Percentiles rank a stretch among this genome's conserved stretches.
Evolutionary conservation across 2,888 invertebrate genomes (phyloP).

Genomic region (Cheilosia scutellata): DNA sequence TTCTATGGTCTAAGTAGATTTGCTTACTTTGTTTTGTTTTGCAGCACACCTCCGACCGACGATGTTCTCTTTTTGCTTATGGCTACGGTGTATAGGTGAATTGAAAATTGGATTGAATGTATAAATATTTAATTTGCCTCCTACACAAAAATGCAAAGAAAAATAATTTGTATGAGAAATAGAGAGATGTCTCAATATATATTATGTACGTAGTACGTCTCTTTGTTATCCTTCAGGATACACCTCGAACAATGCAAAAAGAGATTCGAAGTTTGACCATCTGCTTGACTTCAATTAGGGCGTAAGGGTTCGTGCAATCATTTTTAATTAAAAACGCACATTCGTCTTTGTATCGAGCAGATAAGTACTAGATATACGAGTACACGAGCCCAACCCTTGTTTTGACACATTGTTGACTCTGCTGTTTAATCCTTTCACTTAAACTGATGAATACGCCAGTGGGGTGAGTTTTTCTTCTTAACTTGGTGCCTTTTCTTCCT

Average conservation of each 20-base stretch:
- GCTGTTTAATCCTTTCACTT: slow-evolving; percentile 64
- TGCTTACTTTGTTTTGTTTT: slow-evolving; percentile 43
- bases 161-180: slow-evolving; percentile 67
- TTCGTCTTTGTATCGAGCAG: slow-evolving; percentile 51
- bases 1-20: slow-evolving; percentile 43
- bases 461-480: slow-evolving; percentile 41
- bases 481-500: slow-evolving; percentile 25
- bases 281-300: slow-evolving; percentile 64
- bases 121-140: slow-evolving; percentile 83
- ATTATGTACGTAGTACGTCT: slow-evolving; percentile 22
- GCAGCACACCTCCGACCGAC: neutral
- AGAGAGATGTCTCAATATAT: slow-evolving; percentile 57
- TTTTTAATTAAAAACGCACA: slow-evolving; percentile 72
- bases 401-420: slow-evolving; percentile 54
- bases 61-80: neutral
- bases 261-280: slow-evolving; percentile 61
- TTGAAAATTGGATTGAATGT: slow-evolving; percentile 82
- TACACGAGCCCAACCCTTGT: slow-evolving; percentile 6
- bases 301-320: slow-evolving; percentile 36
- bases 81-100: slow-evolving; percentile 37
- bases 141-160: slow-evolving; percentile 74
- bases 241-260: slow-evolving; percentile 39
- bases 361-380: neutral
- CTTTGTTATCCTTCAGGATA: slow-evolving; percentile 55
- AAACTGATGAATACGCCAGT: slow-evolving; percentile 5